Percentiles rank a stretch among this genome's conserved stretches.
phyloP scores from a whole-genome alignment of 2,888 invertebrate species.

The Plebejus anna region DNA sequence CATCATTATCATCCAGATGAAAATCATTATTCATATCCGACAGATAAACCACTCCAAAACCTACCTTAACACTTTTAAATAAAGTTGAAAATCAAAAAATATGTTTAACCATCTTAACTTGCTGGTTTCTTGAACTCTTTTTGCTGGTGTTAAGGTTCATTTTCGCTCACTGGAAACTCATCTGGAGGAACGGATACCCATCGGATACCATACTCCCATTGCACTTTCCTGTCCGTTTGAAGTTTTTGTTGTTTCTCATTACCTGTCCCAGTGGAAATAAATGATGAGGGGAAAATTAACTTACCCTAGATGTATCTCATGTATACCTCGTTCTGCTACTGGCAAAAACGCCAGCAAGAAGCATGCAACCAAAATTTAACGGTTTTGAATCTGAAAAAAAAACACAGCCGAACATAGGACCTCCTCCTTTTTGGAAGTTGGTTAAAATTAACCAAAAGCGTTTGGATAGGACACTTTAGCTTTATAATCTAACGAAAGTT shows the following conservation, averaged over 20 bases:
- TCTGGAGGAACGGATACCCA: constrained; percentile 50
- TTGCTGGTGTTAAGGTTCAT: neutral
- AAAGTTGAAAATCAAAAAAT: neutral
- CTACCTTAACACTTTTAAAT: neutral
- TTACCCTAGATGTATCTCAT: neutral
- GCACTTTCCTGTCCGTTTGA: constrained; percentile 56
- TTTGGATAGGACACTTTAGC: too few relatives aligned
- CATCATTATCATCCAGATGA: constrained; percentile 21
- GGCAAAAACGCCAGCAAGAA: neutral
- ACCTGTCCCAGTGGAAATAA: constrained; percentile 19
- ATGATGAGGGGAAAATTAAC: constrained; percentile 7
- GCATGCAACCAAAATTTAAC: too few relatives aligned
- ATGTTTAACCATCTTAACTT: neutral
- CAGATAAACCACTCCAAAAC: neutral
- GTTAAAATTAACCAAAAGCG: too few relatives aligned
- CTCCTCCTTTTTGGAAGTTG: too few relatives aligned
- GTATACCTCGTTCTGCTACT: neutral
- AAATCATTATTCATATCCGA: constrained; percentile 23
- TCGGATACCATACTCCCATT: constrained; percentile 52
- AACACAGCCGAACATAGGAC: too few relatives aligned
- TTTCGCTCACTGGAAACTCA: constrained; percentile 34
- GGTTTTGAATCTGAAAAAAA: too few relatives aligned
- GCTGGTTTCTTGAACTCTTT: neutral
- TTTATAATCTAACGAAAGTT: too few relatives aligned
- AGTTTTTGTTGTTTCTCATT: constrained; percentile 35